Percentiles rank a stretch among this genome's conserved stretches.
Conservation (phyloP, 2,113 vertebrate species). For the Aptenodytes patagonicus region DNA sequence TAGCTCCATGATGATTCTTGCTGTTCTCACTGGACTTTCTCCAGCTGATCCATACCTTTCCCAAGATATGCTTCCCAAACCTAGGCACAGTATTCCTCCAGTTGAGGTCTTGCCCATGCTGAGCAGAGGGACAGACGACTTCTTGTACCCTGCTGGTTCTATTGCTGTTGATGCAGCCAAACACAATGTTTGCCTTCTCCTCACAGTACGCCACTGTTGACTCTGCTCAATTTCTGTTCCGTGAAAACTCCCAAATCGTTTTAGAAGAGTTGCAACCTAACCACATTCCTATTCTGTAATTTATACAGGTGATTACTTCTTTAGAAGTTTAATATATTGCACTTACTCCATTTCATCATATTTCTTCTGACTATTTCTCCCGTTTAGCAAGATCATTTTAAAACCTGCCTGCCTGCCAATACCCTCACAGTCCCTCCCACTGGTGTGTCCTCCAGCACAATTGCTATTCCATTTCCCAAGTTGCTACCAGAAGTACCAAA, state of each 20-base stretch:
- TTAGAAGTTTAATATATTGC: neutral
- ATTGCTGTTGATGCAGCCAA: neutral
- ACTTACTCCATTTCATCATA: neutral
- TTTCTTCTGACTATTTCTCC: neutral
- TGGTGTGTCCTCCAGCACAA: neutral
- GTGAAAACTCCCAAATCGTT: neutral
- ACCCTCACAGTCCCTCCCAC: neutral
- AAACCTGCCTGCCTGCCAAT: neutral
- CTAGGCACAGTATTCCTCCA: neutral
- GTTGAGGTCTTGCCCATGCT: neutral
- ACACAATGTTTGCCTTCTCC: neutral
- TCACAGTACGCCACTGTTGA: neutral
- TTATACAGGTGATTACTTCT: neutral
- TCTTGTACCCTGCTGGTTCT: neutral
- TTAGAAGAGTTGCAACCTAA: neutral
- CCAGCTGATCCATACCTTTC: neutral
- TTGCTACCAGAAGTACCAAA: neutral
- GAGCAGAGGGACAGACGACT: neutral
- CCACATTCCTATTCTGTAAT: neutral
- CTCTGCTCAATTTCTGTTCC: neutral
- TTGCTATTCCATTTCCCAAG: neutral
- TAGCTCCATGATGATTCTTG: neutral
- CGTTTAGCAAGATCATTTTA: neutral
- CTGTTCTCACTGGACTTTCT: neutral
- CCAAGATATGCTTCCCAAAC: neutral